Evolutionary conservation across 2,797 vertebrate genomes (phyloP), one percentile per base, ranked within the genome.

Genomic region (Syndactyla subalaris): DNA sequence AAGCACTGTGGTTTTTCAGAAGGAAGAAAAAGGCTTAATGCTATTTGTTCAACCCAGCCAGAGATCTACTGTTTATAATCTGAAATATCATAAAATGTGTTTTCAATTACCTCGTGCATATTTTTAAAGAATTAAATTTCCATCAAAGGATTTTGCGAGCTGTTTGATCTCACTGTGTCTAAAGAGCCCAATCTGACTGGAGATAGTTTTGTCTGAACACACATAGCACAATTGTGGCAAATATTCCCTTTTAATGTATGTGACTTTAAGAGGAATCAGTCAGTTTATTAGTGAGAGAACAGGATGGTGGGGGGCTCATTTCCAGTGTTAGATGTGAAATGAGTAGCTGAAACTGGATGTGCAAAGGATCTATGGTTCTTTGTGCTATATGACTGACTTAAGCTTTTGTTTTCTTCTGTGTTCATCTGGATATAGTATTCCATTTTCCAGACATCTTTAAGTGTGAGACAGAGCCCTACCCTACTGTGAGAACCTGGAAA

Each of bases 91-190:
- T 93, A 93, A 94, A 96, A 96, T 94, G 75, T 97, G 97, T 96
- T 97, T 95, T 96, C 96, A 97, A 96, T 98, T 98, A 97, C 95
- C 78, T 90, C 1, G 23, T 97, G 95, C 85, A 89, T 97, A 97
- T 97, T 97, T 98, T 97, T 97, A 91, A 96, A 92, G 91, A 97
- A 97, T 97, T 96, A 95, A 77, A 93, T 97, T 97, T 96, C 96
- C 97, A 97, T 98, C 97, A 98, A 97, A 98, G 97, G 67, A 38
- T 92, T 97, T 95, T 91, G 86, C 85, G 74, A 92, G 68, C 85
- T 93, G 90, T 97, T 97, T 97, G 96, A 97, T 97, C 93, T 97
- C 63, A 34, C 94, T 96, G 75, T 95, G 96, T 92, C 93, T 91
- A 70, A 94, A 94, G 90, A 95, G 72, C 85, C 68, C 66, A 91